These are phyloP conservation scores for Oxytorus armatus DNA, from an alignment of 2,888 invertebrate genomes.

Conservation along the genomic window DNA sequence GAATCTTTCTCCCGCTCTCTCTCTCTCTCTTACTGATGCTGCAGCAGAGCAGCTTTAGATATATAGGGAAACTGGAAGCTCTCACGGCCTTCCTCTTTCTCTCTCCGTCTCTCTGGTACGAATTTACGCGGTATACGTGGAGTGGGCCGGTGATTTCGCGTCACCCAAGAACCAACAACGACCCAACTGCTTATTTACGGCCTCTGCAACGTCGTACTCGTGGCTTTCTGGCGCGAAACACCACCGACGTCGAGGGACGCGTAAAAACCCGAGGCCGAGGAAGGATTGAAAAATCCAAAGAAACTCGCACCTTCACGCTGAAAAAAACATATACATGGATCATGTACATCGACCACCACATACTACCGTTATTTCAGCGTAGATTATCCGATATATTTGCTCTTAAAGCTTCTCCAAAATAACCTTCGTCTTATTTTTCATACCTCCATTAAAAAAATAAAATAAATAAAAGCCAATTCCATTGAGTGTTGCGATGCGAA, in stretches of 20 bases:
- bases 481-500: too few species aligned
- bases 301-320: constrained; percentile 48
- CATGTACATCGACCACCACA: too few species aligned
- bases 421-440: too few species aligned
- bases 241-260: constrained; percentile 74
- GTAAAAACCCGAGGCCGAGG: constrained; percentile 72
- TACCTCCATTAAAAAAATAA: too few species aligned
- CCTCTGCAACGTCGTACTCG: constrained; percentile 69
- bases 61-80: constrained; percentile 23
- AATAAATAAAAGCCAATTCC: too few species aligned
- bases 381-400: too few species aligned
- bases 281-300: constrained; percentile 78
- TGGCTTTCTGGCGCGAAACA: constrained; percentile 55
- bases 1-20: constrained; percentile 43
- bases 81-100: constrained; percentile 13
- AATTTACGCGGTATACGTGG: constrained; percentile 66
- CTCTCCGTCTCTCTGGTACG: constrained; percentile 32
- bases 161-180: constrained; percentile 71
- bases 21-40: constrained; percentile 40
- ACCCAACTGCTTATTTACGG: constrained; percentile 72
- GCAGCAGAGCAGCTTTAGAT: constrained; percentile 20
- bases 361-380: too few species aligned
- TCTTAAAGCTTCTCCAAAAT: too few species aligned
- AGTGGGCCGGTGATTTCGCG: constrained; percentile 71
- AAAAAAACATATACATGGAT: not conserved